Evolutionary conservation across 2,113 vertebrate genomes (phyloP), one percentile per base, ranked within the genome.

Genomic region (Rhipidura dahli): DNA sequence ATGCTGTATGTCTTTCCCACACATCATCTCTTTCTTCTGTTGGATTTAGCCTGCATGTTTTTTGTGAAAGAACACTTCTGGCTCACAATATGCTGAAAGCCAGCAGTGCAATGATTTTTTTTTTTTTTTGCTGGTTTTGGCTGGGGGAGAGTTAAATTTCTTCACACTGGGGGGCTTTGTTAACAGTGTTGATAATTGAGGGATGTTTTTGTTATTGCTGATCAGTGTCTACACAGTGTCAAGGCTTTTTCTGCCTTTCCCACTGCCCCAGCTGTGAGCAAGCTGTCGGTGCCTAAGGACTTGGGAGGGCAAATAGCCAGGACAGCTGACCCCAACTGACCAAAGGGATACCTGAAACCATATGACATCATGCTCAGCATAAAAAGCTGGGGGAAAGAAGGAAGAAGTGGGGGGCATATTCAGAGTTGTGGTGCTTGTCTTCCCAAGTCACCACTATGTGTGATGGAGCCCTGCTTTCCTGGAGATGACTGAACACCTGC

Each of bases 1-100:
- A 28, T 12, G 37, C 6, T 4, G 1, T n/a, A 30, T 17, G 39
- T 27, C 19, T 51, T 64, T 47, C n/a, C n/a, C 2, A 1, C n/a
- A 60, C 6, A 79, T 54, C 18, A 47, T 37, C 27, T 6, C 51
- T 81, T 64, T 47, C 45, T 71, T 92, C 42, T 30, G 2, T 30
- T 39, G 16, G 40, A 53, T 91, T 80, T 86, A 93, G 51, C 39
- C 57, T 54, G 37, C 31, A 31, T 2, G 0, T 19, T 69, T 17
- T 37, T 49, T 8, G 63, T 21, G 21, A 69, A 76, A 1, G 11
- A 37, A 84, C 33, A n/a, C 19, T 82, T 78, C n/a, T 79, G 78
- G 57, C 53, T 93, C 70, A 83, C 27, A 56, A 26, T 27, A 60
- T 26, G 22, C 13, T 61, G 56, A 28, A 85, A 92, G 47, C 24